Base-by-base conservation (phyloP, 2,888 invertebrate species). In the Hetaerina titia region DNA sequence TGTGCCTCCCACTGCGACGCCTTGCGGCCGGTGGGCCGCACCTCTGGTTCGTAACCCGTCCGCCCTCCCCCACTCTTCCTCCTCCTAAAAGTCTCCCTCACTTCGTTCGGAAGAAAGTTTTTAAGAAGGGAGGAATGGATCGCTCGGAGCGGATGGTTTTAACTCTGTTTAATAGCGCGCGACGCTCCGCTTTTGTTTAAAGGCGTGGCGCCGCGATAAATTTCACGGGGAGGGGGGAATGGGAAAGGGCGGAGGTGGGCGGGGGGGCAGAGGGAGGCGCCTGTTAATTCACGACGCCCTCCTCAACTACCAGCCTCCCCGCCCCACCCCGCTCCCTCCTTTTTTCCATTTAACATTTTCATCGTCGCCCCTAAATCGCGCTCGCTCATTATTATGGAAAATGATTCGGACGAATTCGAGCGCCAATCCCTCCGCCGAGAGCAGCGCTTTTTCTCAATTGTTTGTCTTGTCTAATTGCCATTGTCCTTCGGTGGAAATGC, bases 121-220 rank as follows among this genome's bases (percentile, higher is more conserved):
- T 69, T 17, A n/a, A 6, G 4, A n/a, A 22, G 69, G 69, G 69
- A n/a, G n/a, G 69, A 0, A n/a, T 22, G 1, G 22, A 69, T 69
- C 69, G 69, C 69, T 69, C 69, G 69, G n/a, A 69, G 69, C 69
- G 69, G 22, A 69, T 69, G 69, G 69, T 69, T 69, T 69, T 69
- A 64, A 69, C 69, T 69, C 69, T n/a, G 69, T 69, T 69, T 69
- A 69, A 69, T 69, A 69, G 69, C n/a, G 69, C n/a, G 69, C 69
- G 69, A 22, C 25, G 81, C 25, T 81, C 31, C 11, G 25, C 81
- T 81, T 81, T 81, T 81, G 81, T 81, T 81, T 25, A 31, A 25
- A 81, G 81, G 81, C 81, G 81, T 81, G 81, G 81, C 81, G 31
- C 81, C 81, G 81, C 81, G 25, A 69, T 69, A 69, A 19, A 69